Evolutionary conservation across 2,113 vertebrate species (phyloP).

Genomic region (Hiodon tergisus): DNA sequence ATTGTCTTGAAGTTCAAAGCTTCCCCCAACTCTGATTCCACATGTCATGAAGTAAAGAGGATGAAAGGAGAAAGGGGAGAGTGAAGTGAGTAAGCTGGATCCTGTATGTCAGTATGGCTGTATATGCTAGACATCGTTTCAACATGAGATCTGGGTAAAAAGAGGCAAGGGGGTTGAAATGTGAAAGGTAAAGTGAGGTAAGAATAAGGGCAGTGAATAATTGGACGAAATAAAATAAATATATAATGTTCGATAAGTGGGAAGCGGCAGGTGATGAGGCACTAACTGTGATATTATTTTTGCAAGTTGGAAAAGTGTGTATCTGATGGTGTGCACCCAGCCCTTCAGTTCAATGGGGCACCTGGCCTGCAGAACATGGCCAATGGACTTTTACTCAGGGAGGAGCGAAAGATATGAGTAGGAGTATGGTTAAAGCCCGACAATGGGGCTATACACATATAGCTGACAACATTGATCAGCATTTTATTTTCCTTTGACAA

Average conservation of each 20-base stretch:
- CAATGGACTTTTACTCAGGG: not conserved
- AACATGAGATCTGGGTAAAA: not conserved
- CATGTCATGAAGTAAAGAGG: slow-evolving; percentile 26
- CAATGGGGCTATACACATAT: not conserved
- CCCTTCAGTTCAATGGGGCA: not conserved
- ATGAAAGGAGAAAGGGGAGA: slow-evolving; percentile 29
- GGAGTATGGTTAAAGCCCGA: slow-evolving; percentile 2
- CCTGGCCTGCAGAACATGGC: slow-evolving; percentile 24
- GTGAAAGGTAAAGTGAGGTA: not conserved
- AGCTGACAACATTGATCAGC: slow-evolving; percentile 1
- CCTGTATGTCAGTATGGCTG: slow-evolving; percentile 18
- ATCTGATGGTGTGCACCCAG: not conserved
- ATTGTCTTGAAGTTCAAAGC: slow-evolving; percentile 27
- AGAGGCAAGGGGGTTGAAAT: not conserved
- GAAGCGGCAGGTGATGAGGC: not conserved
- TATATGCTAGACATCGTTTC: not conserved
- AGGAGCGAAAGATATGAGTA: not conserved
- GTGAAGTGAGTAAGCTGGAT: slow-evolving; percentile 44
- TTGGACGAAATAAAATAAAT: not conserved
- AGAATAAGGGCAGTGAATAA: not conserved
- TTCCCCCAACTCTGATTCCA: slow-evolving; percentile 34
- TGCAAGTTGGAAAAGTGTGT: not conserved
- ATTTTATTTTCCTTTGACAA: not conserved
- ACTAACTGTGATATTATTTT: not conserved
- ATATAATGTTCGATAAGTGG: not conserved